phyloP scores from a whole-genome alignment of 2,113 vertebrate species.

The Acinonyx jubatus region DNA sequence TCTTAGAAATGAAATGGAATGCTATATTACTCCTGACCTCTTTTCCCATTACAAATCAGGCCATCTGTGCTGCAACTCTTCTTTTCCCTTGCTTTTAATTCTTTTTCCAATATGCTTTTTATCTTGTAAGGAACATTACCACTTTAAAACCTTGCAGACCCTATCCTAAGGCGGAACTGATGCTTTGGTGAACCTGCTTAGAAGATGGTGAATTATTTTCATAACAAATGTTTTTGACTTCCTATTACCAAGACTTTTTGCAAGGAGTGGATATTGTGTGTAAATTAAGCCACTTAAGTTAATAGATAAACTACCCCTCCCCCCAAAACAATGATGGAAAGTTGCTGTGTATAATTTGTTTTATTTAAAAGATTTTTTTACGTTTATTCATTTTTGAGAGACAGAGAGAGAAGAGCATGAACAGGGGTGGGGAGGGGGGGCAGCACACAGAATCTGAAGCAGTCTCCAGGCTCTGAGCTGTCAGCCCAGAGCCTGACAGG shows the following conservation, averaged over 20 bases:
- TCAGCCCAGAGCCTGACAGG: no score
- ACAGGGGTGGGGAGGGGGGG: no score
- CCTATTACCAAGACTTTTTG: conserved; percentile 19
- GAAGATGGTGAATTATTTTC: conserved; percentile 46
- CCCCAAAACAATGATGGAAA: not conserved
- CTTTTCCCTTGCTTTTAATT: conserved; percentile 35
- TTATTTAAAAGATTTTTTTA: no score
- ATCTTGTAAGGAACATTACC: not conserved
- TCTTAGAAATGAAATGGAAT: conserved; percentile 54
- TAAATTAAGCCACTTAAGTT: conserved; percentile 25
- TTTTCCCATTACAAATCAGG: conserved; percentile 54
- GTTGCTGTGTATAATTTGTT: not conserved
- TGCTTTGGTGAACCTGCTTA: not conserved
- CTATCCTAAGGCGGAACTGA: not conserved
- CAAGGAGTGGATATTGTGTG: not conserved
- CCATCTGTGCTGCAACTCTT: conserved; percentile 5
- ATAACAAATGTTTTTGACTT: conserved; percentile 45
- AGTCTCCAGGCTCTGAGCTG: no score
- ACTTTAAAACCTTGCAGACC: not conserved
- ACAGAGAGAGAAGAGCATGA: no score
- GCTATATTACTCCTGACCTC: conserved; percentile 55
- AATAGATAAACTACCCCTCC: not conserved
- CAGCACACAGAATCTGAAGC: no score
- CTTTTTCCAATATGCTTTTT: conserved; percentile 45
- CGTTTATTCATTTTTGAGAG: no score